Evolutionary conservation across 1,140 invertebrate species (phyloP), one percentile per base, ranked within the genome.

Genomic region (Anagrus nilaparvatae): DNA sequence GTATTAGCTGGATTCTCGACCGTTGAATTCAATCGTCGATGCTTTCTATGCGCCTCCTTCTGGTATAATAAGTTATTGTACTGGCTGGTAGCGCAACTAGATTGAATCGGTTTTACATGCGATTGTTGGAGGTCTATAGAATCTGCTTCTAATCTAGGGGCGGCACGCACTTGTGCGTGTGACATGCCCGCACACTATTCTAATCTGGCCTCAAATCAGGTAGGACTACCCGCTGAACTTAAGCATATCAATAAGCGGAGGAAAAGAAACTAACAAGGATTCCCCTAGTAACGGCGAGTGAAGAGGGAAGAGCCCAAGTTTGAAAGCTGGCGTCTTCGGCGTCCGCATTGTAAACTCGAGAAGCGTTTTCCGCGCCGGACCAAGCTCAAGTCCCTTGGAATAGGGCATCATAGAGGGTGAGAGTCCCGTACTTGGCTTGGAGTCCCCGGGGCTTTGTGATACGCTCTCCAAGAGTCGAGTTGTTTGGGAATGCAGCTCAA

Each of bases 241-340:
- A 84, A 84, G 81, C 84, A 87, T 86, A 85, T 85, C 72, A 86
- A 58, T 86, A 82, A 84, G 82, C 80, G 81, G 79, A 86, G 84
- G 82, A 87, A 87, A 87, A 86, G 78, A 87, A 87, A 87, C 79
- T 81, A 85, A 88, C 79, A 53, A 78, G 78, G 81, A 86, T 87
- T 85, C 74, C 79, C 79, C 69, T 68, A 86, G 82, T 87, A 87
- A 74, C 79, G 75, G 83, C 81, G 81, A 86, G 79, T 77, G 82
- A 86, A 87, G 68, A 71, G 78, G 80, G 74, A 84, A 61, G 17
- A 84, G 56, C 55, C 54, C 56, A 59, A 81, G 76, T 69, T 70
- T 58, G 67, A 79, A 77, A 71, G 69, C 63, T 57, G 53, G n/a
- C 59, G 52, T 56, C 52, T 43, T 47, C 34, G 53, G 47, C 52